These are phyloP conservation scores for Zaprionus davidi DNA, from an alignment of 1,140 invertebrate species.

Conservation along the genomic window DNA sequence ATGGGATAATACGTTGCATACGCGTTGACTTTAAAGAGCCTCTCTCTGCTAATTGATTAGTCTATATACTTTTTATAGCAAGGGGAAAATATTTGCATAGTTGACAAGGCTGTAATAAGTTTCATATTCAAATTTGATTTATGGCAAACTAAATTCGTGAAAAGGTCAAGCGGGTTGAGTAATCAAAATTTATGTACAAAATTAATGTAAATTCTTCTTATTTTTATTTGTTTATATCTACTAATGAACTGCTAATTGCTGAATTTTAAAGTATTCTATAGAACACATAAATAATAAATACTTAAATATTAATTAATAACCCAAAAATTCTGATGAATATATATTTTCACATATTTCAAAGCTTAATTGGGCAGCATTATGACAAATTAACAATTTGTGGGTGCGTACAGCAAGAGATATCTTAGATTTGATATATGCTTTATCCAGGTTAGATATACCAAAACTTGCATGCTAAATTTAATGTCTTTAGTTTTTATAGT, in stretches of 20 bases:
- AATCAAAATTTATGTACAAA: not conserved
- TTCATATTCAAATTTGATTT: not conserved
- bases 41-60: not conserved
- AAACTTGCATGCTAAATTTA: too few species aligned
- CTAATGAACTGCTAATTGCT: not conserved
- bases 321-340: too few species aligned
- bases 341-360: too few species aligned
- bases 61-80: not conserved
- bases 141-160: not conserved
- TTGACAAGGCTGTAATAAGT: not conserved
- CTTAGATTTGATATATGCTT: too few species aligned
- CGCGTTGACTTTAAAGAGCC: too few species aligned
- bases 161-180: not conserved
- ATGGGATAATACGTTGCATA: not conserved
- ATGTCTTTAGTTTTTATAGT: too few species aligned
- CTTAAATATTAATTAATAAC: not conserved
- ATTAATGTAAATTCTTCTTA: not conserved
- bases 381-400: too few species aligned
- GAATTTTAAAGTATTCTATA: not conserved
- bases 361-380: too few species aligned
- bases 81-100: not conserved
- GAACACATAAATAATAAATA: not conserved
- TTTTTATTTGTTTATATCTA: not conserved
- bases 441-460: too few species aligned
- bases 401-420: too few species aligned